Evolutionary conservation across 2,888 invertebrate genomes (phyloP).

Genomic region (Meiosimyza platycephala): DNA sequence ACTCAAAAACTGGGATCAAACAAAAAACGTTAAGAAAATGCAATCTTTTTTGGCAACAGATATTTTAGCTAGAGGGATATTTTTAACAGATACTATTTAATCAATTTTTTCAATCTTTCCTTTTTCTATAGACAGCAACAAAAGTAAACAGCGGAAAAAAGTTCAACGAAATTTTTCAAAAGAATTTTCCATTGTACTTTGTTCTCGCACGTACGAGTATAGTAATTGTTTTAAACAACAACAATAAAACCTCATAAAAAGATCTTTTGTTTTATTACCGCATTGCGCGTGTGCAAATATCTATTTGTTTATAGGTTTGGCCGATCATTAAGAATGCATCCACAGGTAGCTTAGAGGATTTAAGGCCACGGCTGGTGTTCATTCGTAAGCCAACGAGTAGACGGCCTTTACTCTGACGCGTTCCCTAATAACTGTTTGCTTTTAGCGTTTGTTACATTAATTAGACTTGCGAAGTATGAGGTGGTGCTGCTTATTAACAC

Average conservation of each 20-base stretch:
- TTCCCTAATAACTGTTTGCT: too few relatives aligned
- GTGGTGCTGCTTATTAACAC: neutral
- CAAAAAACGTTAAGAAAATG: too few relatives aligned
- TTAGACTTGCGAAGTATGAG: conserved; percentile 11
- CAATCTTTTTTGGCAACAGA: too few relatives aligned
- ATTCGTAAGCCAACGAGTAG: neutral
- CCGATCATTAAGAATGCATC: conserved; percentile 18
- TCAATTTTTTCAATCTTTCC: too few relatives aligned
- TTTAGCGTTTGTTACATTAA: conserved; percentile 4
- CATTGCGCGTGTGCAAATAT: conserved; percentile 59
- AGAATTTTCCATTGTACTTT: too few relatives aligned
- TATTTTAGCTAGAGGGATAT: too few relatives aligned
- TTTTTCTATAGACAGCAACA: too few relatives aligned
- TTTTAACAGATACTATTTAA: too few relatives aligned
- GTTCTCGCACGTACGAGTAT: neutral
- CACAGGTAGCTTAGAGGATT: neutral
- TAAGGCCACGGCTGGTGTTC: conserved; percentile 8
- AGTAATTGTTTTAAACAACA: too few relatives aligned
- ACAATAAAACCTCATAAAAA: conserved; percentile 44
- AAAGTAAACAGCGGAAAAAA: too few relatives aligned
- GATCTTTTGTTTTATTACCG: conserved; percentile 63
- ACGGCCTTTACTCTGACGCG: neutral
- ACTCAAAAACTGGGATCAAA: too few relatives aligned
- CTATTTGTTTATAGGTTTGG: conserved; percentile 49
- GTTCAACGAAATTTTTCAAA: too few relatives aligned